Conservation (phyloP, 2,888 invertebrate species). For the Cosmorhoe ocellata region DNA sequence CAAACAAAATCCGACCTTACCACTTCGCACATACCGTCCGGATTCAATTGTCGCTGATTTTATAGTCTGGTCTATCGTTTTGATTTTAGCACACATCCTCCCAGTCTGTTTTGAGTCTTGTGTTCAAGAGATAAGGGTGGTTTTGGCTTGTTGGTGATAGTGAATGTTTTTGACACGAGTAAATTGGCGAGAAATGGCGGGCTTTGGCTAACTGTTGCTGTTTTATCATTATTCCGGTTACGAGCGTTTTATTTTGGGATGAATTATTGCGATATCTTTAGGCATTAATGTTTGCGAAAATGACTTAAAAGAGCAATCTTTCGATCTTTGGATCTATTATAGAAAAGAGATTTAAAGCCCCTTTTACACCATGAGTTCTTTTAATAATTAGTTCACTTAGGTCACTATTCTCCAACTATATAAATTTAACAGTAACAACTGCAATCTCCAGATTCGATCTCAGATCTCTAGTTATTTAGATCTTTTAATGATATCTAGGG, state of each 20-base stretch:
- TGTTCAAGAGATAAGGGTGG: slow-evolving; percentile 31
- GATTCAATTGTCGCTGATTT: slow-evolving; percentile 45
- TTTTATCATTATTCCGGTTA: slow-evolving; percentile 32
- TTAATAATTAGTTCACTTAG: no score
- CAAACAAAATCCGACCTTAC: slow-evolving; percentile 46
- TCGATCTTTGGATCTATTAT: background rate
- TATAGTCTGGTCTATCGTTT: slow-evolving; percentile 44
- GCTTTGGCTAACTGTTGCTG: slow-evolving; percentile 65
- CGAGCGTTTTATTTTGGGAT: slow-evolving; percentile 30
- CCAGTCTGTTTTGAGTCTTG: background rate
- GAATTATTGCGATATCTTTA: slow-evolving; percentile 18
- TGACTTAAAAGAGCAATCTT: background rate
- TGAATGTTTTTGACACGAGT: slow-evolving; percentile 70
- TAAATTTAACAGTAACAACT: no score
- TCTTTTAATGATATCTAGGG: no score
- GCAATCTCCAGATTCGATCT: no score
- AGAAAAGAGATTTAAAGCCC: background rate
- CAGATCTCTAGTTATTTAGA: no score
- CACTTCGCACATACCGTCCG: slow-evolving; percentile 7
- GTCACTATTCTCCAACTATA: no score
- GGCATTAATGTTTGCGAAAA: slow-evolving; percentile 5
- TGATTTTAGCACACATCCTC: slow-evolving; percentile 39
- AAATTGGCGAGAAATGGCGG: slow-evolving; percentile 78
- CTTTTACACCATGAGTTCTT: no score
- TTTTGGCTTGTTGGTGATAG: slow-evolving; percentile 32